Percentiles rank a stretch among this genome's conserved stretches.
Conservation (phyloP, 2,888 invertebrate species). For the Fragum whitleyi region DNA sequence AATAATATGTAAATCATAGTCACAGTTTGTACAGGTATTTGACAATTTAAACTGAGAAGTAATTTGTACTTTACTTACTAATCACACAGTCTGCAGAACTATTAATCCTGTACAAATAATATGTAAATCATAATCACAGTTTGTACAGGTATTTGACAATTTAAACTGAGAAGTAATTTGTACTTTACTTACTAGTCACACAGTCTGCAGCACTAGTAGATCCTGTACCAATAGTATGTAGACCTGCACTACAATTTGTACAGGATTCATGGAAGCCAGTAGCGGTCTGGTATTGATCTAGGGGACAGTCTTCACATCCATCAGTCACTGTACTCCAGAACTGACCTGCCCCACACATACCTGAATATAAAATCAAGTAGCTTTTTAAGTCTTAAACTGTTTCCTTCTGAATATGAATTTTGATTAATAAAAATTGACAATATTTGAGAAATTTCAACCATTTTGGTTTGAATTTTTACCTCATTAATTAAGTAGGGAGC, state of each 20-base stretch:
- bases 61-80: too few relatives aligned
- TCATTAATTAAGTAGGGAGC: too few relatives aligned
- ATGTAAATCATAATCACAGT: slow-evolving; percentile 16
- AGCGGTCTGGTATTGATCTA: slow-evolving; percentile 24
- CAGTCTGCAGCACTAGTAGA: neutral
- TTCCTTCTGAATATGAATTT: too few relatives aligned
- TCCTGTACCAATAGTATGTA: neutral
- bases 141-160: slow-evolving; percentile 21
- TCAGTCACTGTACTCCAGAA: neutral
- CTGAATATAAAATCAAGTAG: neutral
- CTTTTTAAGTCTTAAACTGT: too few relatives aligned
- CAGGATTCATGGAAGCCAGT: slow-evolving; percentile 11
- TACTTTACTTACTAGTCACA: neutral
- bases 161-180: neutral
- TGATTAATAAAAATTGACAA: too few relatives aligned
- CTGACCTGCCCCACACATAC: neutral
- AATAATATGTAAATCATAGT: too few relatives aligned
- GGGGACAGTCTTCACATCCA: neutral
- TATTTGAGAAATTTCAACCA: too few relatives aligned
- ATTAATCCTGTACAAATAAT: neutral
- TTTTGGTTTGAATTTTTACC: too few relatives aligned
- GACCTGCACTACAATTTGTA: slow-evolving; percentile 20
- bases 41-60: too few relatives aligned
- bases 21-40: too few relatives aligned
- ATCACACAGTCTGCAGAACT: neutral